phyloP scores from a whole-genome alignment of 2,888 invertebrate species.

The Antheraea assamensis region DNA sequence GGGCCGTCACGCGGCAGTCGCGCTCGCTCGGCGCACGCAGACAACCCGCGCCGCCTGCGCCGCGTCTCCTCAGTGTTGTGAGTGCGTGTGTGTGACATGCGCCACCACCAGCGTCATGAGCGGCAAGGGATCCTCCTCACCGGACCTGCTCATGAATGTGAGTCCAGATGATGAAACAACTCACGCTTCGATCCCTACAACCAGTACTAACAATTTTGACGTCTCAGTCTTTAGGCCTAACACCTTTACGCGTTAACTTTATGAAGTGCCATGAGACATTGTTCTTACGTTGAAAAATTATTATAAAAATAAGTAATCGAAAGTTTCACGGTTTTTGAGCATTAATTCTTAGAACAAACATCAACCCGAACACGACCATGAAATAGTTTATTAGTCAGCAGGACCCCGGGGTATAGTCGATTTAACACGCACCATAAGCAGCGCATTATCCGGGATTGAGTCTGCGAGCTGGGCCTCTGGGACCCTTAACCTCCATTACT shows the following conservation, averaged over 20 bases:
- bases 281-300: neutral
- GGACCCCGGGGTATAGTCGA: conserved; percentile 72
- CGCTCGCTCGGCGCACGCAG: conserved; percentile 72
- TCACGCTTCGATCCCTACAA: conserved; percentile 25
- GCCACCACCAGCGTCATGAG: conserved; percentile 67
- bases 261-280: neutral
- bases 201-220: conserved; percentile 25
- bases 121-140: conserved; percentile 78
- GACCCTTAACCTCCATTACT: conserved; percentile 68
- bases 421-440: conserved; percentile 80
- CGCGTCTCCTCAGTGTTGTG: conserved; percentile 72
- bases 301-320: conserved; percentile 5
- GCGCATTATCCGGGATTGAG: conserved; percentile 55
- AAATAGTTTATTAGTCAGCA: conserved; percentile 63
- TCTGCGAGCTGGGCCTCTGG: conserved; percentile 26
- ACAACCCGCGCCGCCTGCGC: conserved; percentile 73
- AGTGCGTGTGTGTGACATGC: conserved; percentile 77
- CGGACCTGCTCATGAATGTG: conserved; percentile 82
- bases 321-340: conserved; percentile 48
- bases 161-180: conserved; percentile 52
- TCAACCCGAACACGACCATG: conserved; percentile 56
- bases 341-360: conserved; percentile 60
- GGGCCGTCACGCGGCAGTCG: conserved; percentile 73
- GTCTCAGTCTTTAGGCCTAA: conserved; percentile 9
- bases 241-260: neutral